phyloP scores from a whole-genome alignment of 2,888 invertebrate genomes.

The Oscheius sp. region DNA sequence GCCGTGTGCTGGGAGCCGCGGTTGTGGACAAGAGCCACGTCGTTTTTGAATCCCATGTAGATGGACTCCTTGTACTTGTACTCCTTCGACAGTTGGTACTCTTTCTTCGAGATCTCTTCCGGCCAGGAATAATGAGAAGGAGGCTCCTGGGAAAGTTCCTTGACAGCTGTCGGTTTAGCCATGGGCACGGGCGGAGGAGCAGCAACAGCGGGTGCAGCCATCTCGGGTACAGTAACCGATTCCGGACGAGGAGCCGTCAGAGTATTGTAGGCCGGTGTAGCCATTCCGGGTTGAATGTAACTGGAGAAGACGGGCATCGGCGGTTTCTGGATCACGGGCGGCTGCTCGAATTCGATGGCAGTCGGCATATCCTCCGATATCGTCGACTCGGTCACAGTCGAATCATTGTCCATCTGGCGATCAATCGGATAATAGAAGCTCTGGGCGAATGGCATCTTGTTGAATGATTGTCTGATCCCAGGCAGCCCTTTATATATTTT shows the following conservation, averaged over 20 bases:
- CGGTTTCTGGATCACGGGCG: not conserved
- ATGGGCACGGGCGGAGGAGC: not conserved
- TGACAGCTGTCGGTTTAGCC: too few relatives aligned
- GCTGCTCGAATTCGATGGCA: not conserved
- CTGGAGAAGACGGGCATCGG: slow-evolving; percentile 13
- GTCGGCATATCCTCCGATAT: not conserved
- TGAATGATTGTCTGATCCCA: too few relatives aligned
- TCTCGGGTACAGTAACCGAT: not conserved
- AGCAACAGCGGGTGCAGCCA: not conserved
- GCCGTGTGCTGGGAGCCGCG: not conserved
- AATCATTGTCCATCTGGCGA: not conserved
- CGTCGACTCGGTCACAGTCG: not conserved
- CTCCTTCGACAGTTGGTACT: too few relatives aligned
- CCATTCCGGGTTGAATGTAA: slow-evolving; percentile 2
- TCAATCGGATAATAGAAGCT: not conserved
- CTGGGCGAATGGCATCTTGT: not conserved
- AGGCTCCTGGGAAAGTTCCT: not conserved
- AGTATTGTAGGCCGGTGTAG: not conserved
- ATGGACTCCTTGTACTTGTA: slow-evolving; percentile 3
- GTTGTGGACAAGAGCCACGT: not conserved
- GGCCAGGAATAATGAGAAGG: not conserved
- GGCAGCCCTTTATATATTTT: too few relatives aligned
- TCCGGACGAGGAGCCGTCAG: not conserved
- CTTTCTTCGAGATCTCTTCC: not conserved
- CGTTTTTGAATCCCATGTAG: slow-evolving; percentile 24